Evolutionary conservation across 2,888 invertebrate species (phyloP), one percentile per base, ranked within the genome.

Genomic region (Helicoverpa assulta): DNA sequence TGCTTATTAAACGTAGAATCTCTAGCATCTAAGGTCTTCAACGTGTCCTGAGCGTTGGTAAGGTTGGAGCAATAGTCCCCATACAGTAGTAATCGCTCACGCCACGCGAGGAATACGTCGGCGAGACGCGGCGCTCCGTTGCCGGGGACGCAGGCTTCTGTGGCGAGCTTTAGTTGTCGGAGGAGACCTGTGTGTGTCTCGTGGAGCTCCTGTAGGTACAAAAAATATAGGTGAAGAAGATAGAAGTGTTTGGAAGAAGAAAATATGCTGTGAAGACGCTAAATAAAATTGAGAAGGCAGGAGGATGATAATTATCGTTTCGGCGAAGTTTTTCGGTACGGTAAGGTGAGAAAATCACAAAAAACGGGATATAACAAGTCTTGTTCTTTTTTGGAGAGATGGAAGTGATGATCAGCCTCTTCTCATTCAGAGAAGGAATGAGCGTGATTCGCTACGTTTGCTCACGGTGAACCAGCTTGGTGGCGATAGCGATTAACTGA

Each of bases 31-130:
- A 97, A 89, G 53, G 97, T 97, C 91, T 98, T 98, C 70, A 99
- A 96, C 70, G 97, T 96, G 76, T 97, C 97, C 89, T 99, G 98
- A n/a, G 99, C 99, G 64, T 96, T 96, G 0, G 99, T 98, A 73
- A 99, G 96, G 92, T 99, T 98, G 57, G 99, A 98, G 95, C 99
- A 99, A 93, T 99, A 99, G 88, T 98, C 98, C 16, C 99, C 99
- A 89, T 99, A 99, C 66, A 99, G 97, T 47, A 99, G 96, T 90
- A 99, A 98, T 73, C 98, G 97, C 89, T 98, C 98, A 84, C 99
- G 97, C 97, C 98, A 99, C 84, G 98, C 97, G 60, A 99, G 96
- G 95, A 99, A 99, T 76, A 98, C 98, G 90, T 98, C 97, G 59
- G 98, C 98, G 63, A 99, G 88, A 0, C 95, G 91, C 61, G 95